Percentiles rank a stretch among this genome's conserved stretches.
Conservation (phyloP, 1,140 invertebrate genomes). For the Mizuhopecten yessoensis region DNA sequence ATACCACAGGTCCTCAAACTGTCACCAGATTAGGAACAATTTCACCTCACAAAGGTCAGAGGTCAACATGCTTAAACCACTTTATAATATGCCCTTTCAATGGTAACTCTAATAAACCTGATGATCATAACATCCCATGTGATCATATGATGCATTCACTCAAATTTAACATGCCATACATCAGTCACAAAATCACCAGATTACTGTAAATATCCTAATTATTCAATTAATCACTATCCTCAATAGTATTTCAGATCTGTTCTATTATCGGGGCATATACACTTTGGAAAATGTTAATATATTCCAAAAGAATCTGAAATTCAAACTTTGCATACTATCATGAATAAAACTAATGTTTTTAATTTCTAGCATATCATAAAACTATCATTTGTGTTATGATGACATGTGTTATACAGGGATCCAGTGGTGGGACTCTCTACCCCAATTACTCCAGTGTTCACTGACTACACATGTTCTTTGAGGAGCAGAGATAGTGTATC, state of each 20-base stretch:
- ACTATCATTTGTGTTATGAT: neutral
- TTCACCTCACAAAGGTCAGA: neutral
- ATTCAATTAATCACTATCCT: too few species aligned
- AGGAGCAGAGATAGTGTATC: neutral
- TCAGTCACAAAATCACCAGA: neutral
- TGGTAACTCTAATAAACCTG: neutral
- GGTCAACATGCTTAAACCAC: conserved; percentile 51
- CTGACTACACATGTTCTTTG: conserved; percentile 12
- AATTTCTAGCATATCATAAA: neutral
- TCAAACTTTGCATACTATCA: too few species aligned
- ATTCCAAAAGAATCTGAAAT: too few species aligned
- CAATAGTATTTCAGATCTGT: too few species aligned
- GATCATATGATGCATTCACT: neutral
- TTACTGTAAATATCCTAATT: neutral
- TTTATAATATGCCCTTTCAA: conserved; percentile 8
- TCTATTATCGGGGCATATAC: too few species aligned
- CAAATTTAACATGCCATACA: neutral
- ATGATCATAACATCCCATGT: neutral
- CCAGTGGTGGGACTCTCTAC: neutral
- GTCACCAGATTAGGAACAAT: conserved; percentile 42
- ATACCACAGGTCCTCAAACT: neutral
- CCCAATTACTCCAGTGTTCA: neutral
- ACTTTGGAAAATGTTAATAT: too few species aligned
- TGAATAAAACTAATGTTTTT: neutral
- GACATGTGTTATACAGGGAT: neutral